Evolutionary conservation across 2,113 vertebrate genomes (phyloP).

Genomic region (Tretioscincus oriximinensis): DNA sequence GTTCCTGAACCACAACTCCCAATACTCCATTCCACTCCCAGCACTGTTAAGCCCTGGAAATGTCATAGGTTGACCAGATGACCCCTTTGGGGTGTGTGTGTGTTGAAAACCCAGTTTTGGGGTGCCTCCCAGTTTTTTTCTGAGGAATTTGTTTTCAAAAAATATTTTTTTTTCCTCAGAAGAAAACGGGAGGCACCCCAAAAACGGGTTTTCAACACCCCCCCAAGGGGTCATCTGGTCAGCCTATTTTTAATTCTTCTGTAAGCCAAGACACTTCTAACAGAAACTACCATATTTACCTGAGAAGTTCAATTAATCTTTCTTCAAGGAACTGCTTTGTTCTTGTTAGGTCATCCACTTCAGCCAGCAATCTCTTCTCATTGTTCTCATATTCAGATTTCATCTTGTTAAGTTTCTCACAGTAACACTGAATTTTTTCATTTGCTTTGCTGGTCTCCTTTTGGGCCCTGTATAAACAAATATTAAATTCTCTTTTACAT

Average conservation of each 20-base stretch:
- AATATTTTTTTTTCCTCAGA: too few species aligned
- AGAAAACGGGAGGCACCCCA: too few species aligned
- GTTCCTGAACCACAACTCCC: too few species aligned
- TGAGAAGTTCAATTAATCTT: slow-evolving; percentile 91
- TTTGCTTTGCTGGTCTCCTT: slow-evolving; percentile 74
- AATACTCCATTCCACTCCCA: too few species aligned
- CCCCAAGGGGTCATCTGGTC: too few species aligned
- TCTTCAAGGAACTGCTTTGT: slow-evolving; percentile 94
- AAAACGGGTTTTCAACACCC: too few species aligned
- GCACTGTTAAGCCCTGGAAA: too few species aligned
- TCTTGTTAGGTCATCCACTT: slow-evolving; percentile 88
- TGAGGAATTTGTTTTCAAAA: too few species aligned
- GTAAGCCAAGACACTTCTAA: neutral
- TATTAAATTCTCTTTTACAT: neutral
- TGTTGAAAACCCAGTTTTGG: too few species aligned
- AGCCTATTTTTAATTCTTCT: neutral
- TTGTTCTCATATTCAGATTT: slow-evolving; percentile 76
- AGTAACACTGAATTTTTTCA: slow-evolving; percentile 75
- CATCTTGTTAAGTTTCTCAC: slow-evolving; percentile 76
- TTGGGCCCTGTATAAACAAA: slow-evolving; percentile 75
- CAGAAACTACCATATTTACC: slow-evolving; percentile 67
- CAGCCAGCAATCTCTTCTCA: slow-evolving; percentile 82
- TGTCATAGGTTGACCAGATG: too few species aligned
- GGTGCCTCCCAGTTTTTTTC: too few species aligned
- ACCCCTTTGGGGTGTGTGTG: too few species aligned